phyloP scores from a whole-genome alignment of 1,140 invertebrate genomes.

The Drosophila orena region DNA sequence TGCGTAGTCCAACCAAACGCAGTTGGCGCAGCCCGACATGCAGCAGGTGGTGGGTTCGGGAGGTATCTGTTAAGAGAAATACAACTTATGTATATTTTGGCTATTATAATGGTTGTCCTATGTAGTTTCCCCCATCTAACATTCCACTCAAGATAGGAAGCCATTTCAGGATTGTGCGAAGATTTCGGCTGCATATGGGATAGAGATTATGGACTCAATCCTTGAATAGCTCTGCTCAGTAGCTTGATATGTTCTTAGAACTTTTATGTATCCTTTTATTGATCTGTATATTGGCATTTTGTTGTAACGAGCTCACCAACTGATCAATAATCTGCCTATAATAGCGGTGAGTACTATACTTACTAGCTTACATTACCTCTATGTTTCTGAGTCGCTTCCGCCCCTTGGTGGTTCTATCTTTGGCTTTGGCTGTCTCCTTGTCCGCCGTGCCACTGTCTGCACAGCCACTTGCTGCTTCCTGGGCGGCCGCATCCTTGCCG shows the following conservation, averaged over 20 bases:
- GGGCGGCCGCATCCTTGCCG: neutral
- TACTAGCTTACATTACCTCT: conserved; percentile 23
- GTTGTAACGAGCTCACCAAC: neutral
- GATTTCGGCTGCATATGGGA: no score
- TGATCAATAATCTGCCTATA: no score
- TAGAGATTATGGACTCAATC: no score
- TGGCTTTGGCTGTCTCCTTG: conserved; percentile 8
- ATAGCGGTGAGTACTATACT: no score
- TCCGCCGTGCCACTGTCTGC: neutral
- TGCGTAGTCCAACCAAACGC: conserved; percentile 97
- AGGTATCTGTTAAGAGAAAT: conserved; percentile 80
- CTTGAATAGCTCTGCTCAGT: no score
- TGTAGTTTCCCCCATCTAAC: no score
- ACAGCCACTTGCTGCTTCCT: conserved; percentile 2
- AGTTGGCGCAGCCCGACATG: conserved; percentile 96
- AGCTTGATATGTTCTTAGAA: no score
- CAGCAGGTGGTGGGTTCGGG: conserved; percentile 94
- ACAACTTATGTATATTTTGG: no score
- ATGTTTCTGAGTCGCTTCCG: conserved; percentile 38
- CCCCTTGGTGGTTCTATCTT: conserved; percentile 10
- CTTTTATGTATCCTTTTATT: no score
- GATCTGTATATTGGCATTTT: neutral
- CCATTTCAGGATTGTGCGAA: no score
- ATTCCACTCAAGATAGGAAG: no score
- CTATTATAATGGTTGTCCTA: no score